phyloP scores from a whole-genome alignment of 2,113 vertebrate genomes.

The Piprites chloris region DNA sequence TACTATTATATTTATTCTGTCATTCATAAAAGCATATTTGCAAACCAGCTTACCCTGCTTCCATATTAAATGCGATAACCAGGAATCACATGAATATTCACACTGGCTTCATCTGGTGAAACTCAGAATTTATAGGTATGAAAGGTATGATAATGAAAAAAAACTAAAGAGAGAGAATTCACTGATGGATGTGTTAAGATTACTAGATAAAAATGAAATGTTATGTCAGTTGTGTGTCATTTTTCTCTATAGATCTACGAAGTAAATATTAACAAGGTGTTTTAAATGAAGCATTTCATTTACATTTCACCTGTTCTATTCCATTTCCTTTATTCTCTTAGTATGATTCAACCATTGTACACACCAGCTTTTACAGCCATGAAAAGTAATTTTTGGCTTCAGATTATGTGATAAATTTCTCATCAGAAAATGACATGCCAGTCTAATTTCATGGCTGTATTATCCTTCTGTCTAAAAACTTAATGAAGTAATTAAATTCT shows the following conservation, averaged over 20 bases:
- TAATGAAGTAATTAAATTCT: slow-evolving; percentile 51
- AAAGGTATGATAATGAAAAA: neutral
- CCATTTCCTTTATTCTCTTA: neutral
- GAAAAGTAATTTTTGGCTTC: slow-evolving; percentile 29
- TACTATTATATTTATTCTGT: neutral
- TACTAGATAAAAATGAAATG: neutral
- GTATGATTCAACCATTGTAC: neutral
- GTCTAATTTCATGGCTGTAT: slow-evolving; percentile 45
- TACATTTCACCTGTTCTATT: slow-evolving; percentile 14
- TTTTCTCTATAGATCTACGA: slow-evolving; percentile 9
- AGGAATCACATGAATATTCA: neutral
- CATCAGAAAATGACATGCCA: slow-evolving; percentile 45
- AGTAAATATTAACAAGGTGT: slow-evolving; percentile 38
- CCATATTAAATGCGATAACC: neutral
- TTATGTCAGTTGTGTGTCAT: neutral
- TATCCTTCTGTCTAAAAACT: slow-evolving; percentile 50
- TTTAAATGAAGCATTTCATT: slow-evolving; percentile 38
- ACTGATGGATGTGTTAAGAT: neutral
- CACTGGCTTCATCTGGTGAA: neutral
- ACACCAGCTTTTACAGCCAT: neutral
- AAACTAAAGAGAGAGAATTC: neutral
- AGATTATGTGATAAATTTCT: slow-evolving; percentile 49
- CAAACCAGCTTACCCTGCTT: neutral
- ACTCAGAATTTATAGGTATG: neutral
- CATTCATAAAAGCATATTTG: neutral